Percentiles rank a stretch among this genome's conserved stretches.
Conservation (phyloP, 37 sponge, comb jelly and placozoan genomes). For the Spongia lamella region DNA sequence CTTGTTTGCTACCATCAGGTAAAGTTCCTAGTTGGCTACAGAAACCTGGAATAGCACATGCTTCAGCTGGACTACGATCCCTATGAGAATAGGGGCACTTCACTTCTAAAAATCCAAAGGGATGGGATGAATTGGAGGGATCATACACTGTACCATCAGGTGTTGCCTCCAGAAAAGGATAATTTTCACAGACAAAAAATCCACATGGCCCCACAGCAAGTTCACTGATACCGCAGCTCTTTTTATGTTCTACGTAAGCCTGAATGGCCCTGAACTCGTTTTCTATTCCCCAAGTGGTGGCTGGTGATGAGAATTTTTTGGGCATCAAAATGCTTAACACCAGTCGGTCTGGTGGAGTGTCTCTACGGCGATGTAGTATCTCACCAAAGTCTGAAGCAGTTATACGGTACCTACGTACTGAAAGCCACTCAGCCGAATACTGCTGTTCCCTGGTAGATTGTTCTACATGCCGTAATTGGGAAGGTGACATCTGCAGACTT, state of each 20-base stretch:
- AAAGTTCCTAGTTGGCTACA: no score
- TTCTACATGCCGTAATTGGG: conserved; percentile 30
- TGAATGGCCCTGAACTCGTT: conserved; percentile 26
- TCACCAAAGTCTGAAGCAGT: conserved; percentile 53
- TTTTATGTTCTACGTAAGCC: not conserved
- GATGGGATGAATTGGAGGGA: conserved; percentile 21
- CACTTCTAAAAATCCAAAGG: conserved; percentile 45
- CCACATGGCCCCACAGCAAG: conserved; percentile 36
- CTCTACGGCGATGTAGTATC: conserved; percentile 8
- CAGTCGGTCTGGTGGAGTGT: conserved; percentile 42
- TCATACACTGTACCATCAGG: conserved; percentile 65
- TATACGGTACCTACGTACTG: conserved; percentile 25
- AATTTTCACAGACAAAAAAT: conserved; percentile 23
- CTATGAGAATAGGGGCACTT: conserved; percentile 25
- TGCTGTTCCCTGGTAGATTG: conserved; percentile 31
- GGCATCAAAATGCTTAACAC: conserved; percentile 42
- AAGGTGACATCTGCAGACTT: conserved; percentile 7
- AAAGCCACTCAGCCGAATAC: conserved; percentile 27
- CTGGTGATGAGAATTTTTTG: conserved; percentile 26
- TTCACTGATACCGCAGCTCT: conserved; percentile 3
- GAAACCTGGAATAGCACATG: conserved; percentile 2
- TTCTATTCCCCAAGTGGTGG: conserved; percentile 40
- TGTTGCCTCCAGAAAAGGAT: conserved; percentile 47
- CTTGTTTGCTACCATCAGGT: no score
- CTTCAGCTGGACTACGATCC: conserved; percentile 5